A percentile compares a stretch with the other conserved stretches of the same genome.
These are phyloP conservation scores for Oscheius sp. DNA, from an alignment of 2,888 invertebrate genomes.

Conservation along the genomic window DNA sequence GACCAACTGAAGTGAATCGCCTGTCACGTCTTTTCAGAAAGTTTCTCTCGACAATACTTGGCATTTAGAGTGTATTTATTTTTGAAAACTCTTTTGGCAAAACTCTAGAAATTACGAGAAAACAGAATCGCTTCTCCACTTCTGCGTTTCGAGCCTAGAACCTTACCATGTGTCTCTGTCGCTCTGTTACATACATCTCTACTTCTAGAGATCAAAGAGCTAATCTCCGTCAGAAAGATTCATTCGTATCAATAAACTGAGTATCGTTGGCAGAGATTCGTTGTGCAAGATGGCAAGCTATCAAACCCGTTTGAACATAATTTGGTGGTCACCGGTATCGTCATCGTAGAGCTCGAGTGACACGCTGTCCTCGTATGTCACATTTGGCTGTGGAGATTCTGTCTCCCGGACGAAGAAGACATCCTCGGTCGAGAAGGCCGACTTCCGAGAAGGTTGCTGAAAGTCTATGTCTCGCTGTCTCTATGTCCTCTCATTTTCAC, in stretches of 20 bases:
- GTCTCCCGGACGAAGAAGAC: conserved; percentile 27
- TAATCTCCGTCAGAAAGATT: conserved; percentile 79
- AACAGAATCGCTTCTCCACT: no score
- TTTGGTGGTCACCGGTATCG: conserved; percentile 15
- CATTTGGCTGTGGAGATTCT: conserved; percentile 1
- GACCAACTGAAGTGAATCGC: no score
- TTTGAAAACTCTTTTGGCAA: no score
- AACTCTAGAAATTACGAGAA: no score
- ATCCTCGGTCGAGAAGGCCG: conserved; percentile 12
- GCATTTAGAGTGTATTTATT: no score
- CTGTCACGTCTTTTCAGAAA: no score
- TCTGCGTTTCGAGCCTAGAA: no score
- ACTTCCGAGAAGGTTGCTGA: neutral
- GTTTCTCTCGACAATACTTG: no score
- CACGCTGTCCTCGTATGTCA: conserved; percentile 26
- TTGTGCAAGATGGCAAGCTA: neutral
- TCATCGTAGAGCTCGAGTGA: conserved; percentile 20
- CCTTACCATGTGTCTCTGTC: no score
- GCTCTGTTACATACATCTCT: no score
- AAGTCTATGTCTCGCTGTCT: neutral
- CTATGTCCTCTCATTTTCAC: no score
- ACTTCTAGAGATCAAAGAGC: conserved; percentile 40
- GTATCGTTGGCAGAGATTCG: conserved; percentile 1
- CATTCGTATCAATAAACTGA: neutral
- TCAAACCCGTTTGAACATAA: conserved; percentile 29